phyloP scores from a whole-genome alignment of 2,888 invertebrate genomes.

The Netelia inedita region DNA sequence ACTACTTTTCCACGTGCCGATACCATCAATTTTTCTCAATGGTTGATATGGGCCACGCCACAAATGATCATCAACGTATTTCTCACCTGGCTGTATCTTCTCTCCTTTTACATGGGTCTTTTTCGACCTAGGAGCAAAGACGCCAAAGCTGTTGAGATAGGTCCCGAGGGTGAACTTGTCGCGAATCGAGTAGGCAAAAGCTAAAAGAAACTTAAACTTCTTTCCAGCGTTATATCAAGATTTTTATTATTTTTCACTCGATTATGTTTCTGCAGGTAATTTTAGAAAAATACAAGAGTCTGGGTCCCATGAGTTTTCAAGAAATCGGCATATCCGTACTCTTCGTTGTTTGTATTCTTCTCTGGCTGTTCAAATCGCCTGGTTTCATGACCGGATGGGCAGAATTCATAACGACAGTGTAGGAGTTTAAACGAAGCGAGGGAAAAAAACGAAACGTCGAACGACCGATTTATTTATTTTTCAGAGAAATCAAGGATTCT shows the following conservation, averaged over 20 bases:
- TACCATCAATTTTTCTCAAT: constrained; percentile 83
- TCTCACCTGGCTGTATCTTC: constrained; percentile 85
- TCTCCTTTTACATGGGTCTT: constrained; percentile 80
- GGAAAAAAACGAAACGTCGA: constrained; percentile 40
- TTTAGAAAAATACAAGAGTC: constrained; percentile 82
- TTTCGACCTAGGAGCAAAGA: constrained; percentile 77
- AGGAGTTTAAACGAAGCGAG: constrained; percentile 42
- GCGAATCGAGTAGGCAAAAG: constrained; percentile 77
- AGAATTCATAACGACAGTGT: constrained; percentile 75
- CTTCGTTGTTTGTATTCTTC: constrained; percentile 85
- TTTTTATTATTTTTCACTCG: neutral
- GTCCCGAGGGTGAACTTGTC: constrained; percentile 77
- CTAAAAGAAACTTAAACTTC: neutral
- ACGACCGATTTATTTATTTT: neutral
- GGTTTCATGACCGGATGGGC: constrained; percentile 87
- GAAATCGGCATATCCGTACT: constrained; percentile 82
- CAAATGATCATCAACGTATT: constrained; percentile 83
- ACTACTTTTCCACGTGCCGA: constrained; percentile 76
- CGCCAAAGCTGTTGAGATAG: constrained; percentile 74
- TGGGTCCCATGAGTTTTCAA: constrained; percentile 85
- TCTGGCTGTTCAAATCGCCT: constrained; percentile 88
- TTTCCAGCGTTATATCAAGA: neutral
- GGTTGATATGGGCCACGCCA: constrained; percentile 85
- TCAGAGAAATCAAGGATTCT: constrained; percentile 79
- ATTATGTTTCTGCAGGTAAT: constrained; percentile 79